Percentiles rank a stretch among this genome's conserved stretches.
Conservation (phyloP, 2,797 vertebrate genomes). For the Champsocephalus gunnari region DNA sequence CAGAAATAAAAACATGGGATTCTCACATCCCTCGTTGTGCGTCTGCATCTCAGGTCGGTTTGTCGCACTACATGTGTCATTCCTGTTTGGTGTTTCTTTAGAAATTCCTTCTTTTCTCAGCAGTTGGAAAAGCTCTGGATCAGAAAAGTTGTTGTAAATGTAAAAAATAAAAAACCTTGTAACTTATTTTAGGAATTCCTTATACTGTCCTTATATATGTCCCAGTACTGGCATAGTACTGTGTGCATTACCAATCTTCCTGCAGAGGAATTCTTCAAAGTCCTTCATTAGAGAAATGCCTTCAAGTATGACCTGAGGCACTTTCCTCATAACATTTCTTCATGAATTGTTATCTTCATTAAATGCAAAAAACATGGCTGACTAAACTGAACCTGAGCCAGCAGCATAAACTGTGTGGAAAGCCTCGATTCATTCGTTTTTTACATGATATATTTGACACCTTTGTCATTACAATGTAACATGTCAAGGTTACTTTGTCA, state of each 20-base stretch:
- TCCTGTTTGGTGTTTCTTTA: constrained; percentile 14
- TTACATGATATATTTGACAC: neutral
- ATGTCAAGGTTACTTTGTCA: neutral
- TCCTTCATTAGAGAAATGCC: constrained; percentile 58
- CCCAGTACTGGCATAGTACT: neutral
- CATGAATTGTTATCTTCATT: constrained; percentile 62
- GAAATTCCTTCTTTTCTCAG: neutral
- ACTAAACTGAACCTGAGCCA: constrained; percentile 8
- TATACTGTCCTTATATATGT: neutral
- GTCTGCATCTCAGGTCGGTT: constrained; percentile 19
- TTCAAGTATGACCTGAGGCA: constrained; percentile 48
- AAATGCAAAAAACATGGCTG: constrained; percentile 35
- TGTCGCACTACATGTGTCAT: neutral
- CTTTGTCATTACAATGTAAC: neutral
- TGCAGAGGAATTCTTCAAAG: constrained; percentile 48
- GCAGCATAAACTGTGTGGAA: neutral
- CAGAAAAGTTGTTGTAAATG: no score
- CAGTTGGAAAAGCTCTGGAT: constrained; percentile 2
- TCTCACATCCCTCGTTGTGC: constrained; percentile 16
- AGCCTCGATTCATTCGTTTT: neutral
- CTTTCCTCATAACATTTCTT: constrained; percentile 50
- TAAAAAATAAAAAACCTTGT: no score
- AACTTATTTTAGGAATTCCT: neutral
- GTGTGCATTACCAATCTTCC: constrained; percentile 15
- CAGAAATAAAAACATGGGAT: constrained; percentile 34